Percentiles rank a stretch among this genome's conserved stretches.
Conservation (phyloP, 2,113 vertebrate species). For the Oxyruncus cristatus region DNA sequence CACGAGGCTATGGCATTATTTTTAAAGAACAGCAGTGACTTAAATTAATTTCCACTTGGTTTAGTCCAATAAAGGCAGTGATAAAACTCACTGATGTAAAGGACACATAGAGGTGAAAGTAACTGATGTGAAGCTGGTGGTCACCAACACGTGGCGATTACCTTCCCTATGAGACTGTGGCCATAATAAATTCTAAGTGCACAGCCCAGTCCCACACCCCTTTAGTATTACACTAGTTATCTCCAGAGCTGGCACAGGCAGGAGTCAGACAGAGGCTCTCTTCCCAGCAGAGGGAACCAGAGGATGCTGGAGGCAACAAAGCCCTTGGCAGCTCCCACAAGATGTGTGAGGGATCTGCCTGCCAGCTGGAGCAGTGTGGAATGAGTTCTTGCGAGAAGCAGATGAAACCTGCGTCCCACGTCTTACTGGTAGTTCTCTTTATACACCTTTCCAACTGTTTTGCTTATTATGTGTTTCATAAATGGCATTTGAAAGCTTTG, state of each 20-base stretch:
- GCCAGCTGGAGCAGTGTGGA: neutral
- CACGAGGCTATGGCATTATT: rapidly evolving
- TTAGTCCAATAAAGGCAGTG: neutral
- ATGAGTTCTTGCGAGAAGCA: neutral
- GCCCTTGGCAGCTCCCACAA: neutral
- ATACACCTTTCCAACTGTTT: neutral
- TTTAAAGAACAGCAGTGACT: neutral
- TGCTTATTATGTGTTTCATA: neutral
- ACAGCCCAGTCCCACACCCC: neutral
- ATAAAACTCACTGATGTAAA: neutral
- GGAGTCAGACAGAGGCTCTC: neutral
- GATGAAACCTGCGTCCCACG: neutral
- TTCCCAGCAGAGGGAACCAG: neutral
- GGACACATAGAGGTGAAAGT: rapidly evolving
- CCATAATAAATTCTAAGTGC: neutral
- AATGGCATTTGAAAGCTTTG: neutral
- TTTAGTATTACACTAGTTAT: neutral
- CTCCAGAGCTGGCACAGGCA: neutral
- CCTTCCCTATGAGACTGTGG: neutral
- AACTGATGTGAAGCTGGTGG: neutral
- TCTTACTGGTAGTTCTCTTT: neutral
- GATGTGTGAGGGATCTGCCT: neutral
- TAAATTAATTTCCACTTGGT: neutral
- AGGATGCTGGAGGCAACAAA: neutral
- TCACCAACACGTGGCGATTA: neutral